Base-by-base conservation (phyloP, 2,888 invertebrate species). In the Arctia plantaginis region DNA sequence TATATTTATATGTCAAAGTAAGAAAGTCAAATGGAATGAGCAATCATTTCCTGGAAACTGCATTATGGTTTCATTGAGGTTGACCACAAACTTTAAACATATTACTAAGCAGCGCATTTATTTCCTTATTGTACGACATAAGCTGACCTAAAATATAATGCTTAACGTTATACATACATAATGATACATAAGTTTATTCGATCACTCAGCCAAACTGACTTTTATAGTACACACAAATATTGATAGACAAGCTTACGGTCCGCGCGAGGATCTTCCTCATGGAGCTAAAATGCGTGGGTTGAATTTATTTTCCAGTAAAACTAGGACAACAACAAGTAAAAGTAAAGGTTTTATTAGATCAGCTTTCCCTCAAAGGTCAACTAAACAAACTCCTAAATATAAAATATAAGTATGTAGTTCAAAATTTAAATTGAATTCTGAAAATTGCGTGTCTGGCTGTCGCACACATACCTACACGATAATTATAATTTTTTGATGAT, bases 31-130 rank as follows among this genome's bases (percentile, higher is more conserved):
- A 44, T 35, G 2, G 65, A 30, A 69, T 69, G 69, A 69, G 55
- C 18, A 55, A 74, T 23, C 20, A 33, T 39, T 74, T 74, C 69
- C 27, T 65, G 35, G 69, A 66, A 74, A 27, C 10, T 55, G 41
- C 66, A 44, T 44, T 33, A 74, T 27, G 66, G 65, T 66, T 66
- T 59, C 51, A 23, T 70, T 70, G 73, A 33, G 66, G 69, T 66
- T 69, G 69, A 59, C 66, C 69, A 41, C 44, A 51, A 65, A 27
- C 33, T 66, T 55, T 33, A 44, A 55, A 69, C 23, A 27, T 30
- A 47, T 41, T 47, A 51, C 41, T 62, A 30, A n/a, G 47, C 30
- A 55, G 18, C 18, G 23, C 27, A 6, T 23, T 47, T 35, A 51
- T 44, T 47, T 72, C 67, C 68, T 72, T 72, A 33, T 33, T 67